Evolutionary conservation across 2,113 vertebrate genomes (phyloP).

Genomic region (Pollimyrus isidori): DNA sequence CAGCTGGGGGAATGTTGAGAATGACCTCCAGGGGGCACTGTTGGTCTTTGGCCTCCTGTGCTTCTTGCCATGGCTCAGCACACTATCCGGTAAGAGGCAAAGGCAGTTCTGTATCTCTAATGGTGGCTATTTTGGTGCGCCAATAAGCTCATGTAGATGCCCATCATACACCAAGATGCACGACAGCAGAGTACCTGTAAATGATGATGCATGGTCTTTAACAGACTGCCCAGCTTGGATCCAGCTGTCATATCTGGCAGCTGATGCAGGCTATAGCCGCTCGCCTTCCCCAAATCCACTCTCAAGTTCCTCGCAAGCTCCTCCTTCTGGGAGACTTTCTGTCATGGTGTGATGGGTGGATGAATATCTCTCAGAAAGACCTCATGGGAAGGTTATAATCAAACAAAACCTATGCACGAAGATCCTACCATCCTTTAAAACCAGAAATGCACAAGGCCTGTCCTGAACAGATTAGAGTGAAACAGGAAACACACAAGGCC

Average conservation of each 20-base stretch:
- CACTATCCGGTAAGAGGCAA: neutral
- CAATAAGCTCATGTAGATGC: neutral
- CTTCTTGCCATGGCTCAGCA: neutral
- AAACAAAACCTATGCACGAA: neutral
- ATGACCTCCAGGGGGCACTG: slow-evolving; percentile 22
- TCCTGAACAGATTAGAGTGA: no score
- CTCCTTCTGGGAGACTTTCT: neutral
- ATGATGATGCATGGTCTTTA: neutral
- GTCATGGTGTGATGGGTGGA: neutral
- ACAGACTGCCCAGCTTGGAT: neutral
- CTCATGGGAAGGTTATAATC: neutral
- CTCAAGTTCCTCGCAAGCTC: neutral
- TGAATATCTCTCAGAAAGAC: neutral
- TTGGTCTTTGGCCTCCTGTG: slow-evolving; percentile 14
- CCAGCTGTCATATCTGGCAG: neutral
- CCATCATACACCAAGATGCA: neutral
- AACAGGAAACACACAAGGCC: neutral
- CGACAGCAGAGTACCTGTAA: neutral
- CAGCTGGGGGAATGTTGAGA: neutral
- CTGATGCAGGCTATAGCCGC: neutral
- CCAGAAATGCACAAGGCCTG: neutral
- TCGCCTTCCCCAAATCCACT: neutral
- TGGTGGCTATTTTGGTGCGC: neutral
- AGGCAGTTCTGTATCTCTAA: neutral
- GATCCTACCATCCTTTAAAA: neutral